Conservation (phyloP, 2,797 vertebrate genomes). For the Miichthys miiuy region DNA sequence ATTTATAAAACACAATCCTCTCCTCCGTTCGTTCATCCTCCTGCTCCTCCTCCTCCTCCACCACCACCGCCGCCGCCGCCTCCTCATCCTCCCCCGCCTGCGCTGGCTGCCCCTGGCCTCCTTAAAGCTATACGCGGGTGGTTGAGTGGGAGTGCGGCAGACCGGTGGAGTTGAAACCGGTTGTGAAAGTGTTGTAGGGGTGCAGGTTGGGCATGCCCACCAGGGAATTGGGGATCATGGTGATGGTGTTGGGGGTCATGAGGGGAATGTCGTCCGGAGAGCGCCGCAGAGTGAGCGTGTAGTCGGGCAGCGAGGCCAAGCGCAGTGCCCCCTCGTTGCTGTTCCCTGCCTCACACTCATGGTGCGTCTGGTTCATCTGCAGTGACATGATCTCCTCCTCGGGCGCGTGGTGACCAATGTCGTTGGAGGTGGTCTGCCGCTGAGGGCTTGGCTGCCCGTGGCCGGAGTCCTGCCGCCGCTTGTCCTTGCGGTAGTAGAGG, state of each 20-base stretch:
- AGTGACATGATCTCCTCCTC: constrained; percentile 97
- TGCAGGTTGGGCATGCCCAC: constrained; percentile 98
- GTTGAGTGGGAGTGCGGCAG: constrained; percentile 99
- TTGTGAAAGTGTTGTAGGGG: constrained; percentile 97
- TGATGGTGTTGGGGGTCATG: constrained; percentile 99
- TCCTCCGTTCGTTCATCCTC: constrained; percentile 66
- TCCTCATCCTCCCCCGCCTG: constrained; percentile 46
- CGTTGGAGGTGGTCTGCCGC: constrained; percentile 86
- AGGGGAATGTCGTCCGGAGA: constrained; percentile 98
- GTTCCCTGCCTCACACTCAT: constrained; percentile 92
- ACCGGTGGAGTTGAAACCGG: constrained; percentile 97
- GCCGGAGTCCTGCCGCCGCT: constrained; percentile 93
- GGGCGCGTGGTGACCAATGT: constrained; percentile 90
- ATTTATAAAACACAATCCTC: constrained; percentile 86
- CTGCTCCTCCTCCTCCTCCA: constrained; percentile 62
- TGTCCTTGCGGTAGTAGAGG: constrained; percentile 99
- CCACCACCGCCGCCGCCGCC: constrained; percentile 12
- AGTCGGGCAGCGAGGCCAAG: constrained; percentile 94
- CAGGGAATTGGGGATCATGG: constrained; percentile 99
- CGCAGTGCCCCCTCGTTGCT: constrained; percentile 86
- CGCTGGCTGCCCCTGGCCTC: constrained; percentile 67
- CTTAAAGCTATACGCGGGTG: constrained; percentile 97
- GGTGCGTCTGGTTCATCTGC: constrained; percentile 95
- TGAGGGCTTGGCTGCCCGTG: constrained; percentile 93
- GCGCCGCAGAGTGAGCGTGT: constrained; percentile 95